Base-by-base conservation (phyloP, 2,888 invertebrate genomes). In the Eudasyphora cyanicolor region DNA sequence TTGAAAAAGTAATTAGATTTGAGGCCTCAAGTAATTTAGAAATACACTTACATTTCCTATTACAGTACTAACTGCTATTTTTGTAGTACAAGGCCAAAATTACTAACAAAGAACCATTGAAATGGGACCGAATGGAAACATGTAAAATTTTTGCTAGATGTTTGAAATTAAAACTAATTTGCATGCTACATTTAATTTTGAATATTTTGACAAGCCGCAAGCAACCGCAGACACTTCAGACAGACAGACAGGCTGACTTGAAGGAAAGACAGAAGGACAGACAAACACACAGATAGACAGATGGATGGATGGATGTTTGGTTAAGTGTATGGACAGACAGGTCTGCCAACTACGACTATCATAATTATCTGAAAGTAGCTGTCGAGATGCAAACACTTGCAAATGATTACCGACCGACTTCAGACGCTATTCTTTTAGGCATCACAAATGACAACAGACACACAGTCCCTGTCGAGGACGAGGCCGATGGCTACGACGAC, bases 101-200 rank as follows among this genome's bases (percentile, higher is more conserved):
- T 10, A 8, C 19, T 6, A 10, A 29, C 35, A 32, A 64, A n/a
- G n/a, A 38, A 14, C n/a, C 38, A 38, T 14, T 38, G 29, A 38
- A 35, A 19, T 29, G 12, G 27, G 27, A 14, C 14, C 14, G 29
- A 14, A n/a, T 57, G 17, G 19, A 67, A 35, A 32, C 17, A 32
- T 8, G 1, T 42, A 4, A 14, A 2, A 42, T 38, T 64, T 35
- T 64, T 64, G 42, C 42, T 42, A 38, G 54, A 76, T 76, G 64
- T 64, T 76, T 42, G 29, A n/a, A 75, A 79, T 57, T 67, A 38
- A 76, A 79, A 82, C 67, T 76, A 82, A 82, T 82, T 82, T 79
- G 32, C 51, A 69, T 82, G 76, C 54, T 71, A 76, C 64, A 79
- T 79, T 79, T 64, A 76, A 76, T 76, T 38, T 82, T 32, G 71